These are phyloP conservation scores for Prionace glauca DNA, from an alignment of 2,797 vertebrate genomes.

Conservation along the genomic window DNA sequence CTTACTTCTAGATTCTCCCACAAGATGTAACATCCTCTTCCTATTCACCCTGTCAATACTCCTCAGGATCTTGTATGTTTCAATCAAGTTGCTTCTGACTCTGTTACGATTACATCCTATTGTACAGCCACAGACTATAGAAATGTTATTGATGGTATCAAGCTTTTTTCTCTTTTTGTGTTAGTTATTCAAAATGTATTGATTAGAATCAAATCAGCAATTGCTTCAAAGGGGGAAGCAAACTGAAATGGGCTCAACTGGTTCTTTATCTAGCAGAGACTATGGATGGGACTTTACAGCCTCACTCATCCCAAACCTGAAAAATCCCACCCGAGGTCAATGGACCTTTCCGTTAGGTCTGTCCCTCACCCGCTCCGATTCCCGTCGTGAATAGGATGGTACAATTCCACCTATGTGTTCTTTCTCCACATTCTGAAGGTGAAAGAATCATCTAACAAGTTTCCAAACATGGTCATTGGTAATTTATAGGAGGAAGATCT, in stretches of 20 bases:
- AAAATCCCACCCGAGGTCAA: too few species aligned
- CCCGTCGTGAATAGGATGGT: too few species aligned
- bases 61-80: too few species aligned
- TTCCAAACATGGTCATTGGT: background rate
- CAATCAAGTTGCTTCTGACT: too few species aligned
- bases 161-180: background rate
- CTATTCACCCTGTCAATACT: too few species aligned
- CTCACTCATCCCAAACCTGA: too few species aligned
- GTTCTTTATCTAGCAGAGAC: background rate
- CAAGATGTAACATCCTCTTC: too few species aligned
- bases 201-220: background rate
- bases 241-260: background rate
- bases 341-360: too few species aligned
- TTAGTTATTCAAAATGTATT: background rate
- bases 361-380: too few species aligned
- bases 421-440: background rate
- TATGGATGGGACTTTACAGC: background rate
- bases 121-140: background rate
- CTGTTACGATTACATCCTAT: too few species aligned
- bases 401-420: background rate
- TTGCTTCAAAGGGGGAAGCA: background rate
- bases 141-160: too few species aligned
- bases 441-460: background rate
- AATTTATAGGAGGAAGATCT: background rate
- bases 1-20: too few species aligned